A percentile compares a stretch with the other conserved stretches of the same genome.
Evolutionary conservation across 2,888 invertebrate species (phyloP).

Genomic region (Torymus tubicola): DNA sequence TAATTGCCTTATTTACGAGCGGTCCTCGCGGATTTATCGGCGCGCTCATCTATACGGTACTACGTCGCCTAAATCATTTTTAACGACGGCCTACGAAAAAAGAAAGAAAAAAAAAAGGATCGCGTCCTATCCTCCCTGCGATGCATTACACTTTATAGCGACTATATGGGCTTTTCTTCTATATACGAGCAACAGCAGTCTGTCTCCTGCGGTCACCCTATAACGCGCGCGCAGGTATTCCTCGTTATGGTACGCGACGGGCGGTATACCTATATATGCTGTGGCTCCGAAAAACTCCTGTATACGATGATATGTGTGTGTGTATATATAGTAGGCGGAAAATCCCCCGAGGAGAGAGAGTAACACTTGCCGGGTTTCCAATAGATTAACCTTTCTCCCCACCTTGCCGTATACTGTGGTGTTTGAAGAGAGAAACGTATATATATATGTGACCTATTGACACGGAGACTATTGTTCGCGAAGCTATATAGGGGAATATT

Average conservation of each 20-base stretch:
- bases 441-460: constrained; percentile 39
- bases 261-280: constrained; percentile 62
- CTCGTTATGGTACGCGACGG: constrained; percentile 69
- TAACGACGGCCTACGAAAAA: constrained; percentile 54
- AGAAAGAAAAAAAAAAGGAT: constrained; percentile 53
- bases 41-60: constrained; percentile 43
- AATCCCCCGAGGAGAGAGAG: background rate
- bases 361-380: constrained; percentile 27
- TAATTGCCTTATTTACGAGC: constrained; percentile 58
- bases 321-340: background rate
- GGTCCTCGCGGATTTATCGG: constrained; percentile 51
- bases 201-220: constrained; percentile 59
- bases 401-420: background rate
- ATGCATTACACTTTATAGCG: constrained; percentile 50
- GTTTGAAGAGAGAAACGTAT: background rate
- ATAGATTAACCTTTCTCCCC: constrained; percentile 21
- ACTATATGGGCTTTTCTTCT: constrained; percentile 52
- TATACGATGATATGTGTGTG: too few relatives aligned
- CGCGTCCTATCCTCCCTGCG: background rate
- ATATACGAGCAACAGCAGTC: constrained; percentile 43
- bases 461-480: constrained; percentile 29
- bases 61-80: constrained; percentile 53
- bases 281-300: background rate
- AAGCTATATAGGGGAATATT: background rate
- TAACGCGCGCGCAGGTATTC: constrained; percentile 59